Conservation (phyloP, 2,113 vertebrate species). For the Ginglymostoma cirratum region DNA sequence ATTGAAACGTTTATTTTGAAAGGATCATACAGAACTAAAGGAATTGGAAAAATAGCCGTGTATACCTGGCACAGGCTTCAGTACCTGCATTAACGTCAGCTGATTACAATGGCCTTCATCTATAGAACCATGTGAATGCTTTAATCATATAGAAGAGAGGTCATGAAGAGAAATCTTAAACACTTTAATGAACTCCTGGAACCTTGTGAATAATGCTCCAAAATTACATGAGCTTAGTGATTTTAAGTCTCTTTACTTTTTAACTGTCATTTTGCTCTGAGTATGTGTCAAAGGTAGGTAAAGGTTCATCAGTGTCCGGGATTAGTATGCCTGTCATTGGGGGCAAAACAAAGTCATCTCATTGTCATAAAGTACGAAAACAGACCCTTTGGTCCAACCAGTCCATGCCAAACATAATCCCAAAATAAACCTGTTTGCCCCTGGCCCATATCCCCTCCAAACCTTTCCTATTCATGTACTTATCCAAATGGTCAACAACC, state of each 20-base stretch:
- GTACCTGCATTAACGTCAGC: slow-evolving; percentile 4
- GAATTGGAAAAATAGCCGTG: not conserved
- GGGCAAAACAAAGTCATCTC: not conserved
- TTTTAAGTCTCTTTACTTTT: slow-evolving; percentile 1
- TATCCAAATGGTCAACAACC: not conserved
- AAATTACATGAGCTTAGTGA: not conserved
- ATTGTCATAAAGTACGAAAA: too few relatives aligned
- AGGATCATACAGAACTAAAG: slow-evolving; percentile 3
- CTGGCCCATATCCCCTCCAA: too few relatives aligned
- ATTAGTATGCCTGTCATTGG: not conserved
- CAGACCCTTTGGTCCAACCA: too few relatives aligned
- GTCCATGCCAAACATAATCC: too few relatives aligned
- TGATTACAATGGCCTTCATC: not conserved
- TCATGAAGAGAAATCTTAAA: not conserved
- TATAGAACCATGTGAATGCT: not conserved
- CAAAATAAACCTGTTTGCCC: too few relatives aligned
- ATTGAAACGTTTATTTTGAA: slow-evolving; percentile 30
- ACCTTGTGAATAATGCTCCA: not conserved
- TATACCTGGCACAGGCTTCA: not conserved
- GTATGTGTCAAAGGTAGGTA: not conserved
- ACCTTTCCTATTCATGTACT: too few relatives aligned
- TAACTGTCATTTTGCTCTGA: not conserved
- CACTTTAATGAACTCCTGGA: slow-evolving; percentile 14
- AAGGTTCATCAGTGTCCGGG: not conserved
- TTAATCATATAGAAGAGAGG: slow-evolving; percentile 23